phyloP scores from a whole-genome alignment of 2,113 vertebrate species.

The Lasiurus cinereus region DNA sequence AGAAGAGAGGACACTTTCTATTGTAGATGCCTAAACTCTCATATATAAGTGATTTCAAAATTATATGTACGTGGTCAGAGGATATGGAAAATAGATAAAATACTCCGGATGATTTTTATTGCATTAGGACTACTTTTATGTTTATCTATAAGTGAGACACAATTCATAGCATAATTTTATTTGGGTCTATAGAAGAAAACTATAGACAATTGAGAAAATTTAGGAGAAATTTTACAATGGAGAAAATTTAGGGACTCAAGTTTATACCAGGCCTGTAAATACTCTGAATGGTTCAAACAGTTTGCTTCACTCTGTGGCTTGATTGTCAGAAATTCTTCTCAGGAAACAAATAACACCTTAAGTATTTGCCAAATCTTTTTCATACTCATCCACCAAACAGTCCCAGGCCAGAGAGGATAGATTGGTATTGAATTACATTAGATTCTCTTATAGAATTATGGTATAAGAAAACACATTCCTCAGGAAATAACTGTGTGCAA shows the following conservation, averaged over 20 bases:
- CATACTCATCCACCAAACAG: neutral
- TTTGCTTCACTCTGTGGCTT: neutral
- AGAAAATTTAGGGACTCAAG: neutral
- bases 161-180: neutral
- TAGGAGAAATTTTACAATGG: neutral
- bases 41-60: conserved; percentile 6
- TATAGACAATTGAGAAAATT: too few relatives aligned
- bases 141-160: neutral
- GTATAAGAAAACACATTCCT: neutral
- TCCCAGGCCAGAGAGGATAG: neutral
- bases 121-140: neutral
- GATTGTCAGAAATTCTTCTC: neutral
- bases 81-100: neutral
- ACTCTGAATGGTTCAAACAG: neutral
- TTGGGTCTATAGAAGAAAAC: neutral
- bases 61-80: neutral
- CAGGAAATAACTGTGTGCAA: neutral
- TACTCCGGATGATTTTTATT: neutral
- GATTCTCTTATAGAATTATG: neutral
- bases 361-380: conserved; percentile 21
- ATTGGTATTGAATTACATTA: neutral
- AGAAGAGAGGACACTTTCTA: neutral
- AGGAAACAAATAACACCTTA: neutral
- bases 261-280: neutral
- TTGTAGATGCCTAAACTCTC: neutral